Base-by-base conservation (phyloP, 2,888 invertebrate species). In the Resseliella maxima region DNA sequence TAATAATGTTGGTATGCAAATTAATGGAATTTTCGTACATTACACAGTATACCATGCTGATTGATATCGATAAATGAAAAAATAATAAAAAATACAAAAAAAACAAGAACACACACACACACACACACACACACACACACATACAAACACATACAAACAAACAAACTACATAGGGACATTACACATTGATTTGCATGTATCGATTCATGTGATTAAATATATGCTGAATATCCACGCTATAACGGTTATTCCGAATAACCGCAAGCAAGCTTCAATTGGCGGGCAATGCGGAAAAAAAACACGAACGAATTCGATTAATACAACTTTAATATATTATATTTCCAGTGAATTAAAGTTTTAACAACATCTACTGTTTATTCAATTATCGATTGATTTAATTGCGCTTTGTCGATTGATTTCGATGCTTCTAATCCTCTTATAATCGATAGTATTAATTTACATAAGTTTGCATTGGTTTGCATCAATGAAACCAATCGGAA, bases 311-410 rank as follows among this genome's bases (percentile, higher is more conserved):
- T 72, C 31, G 31, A 72, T 72, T 72, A 72, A 31, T 35, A 72
- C 72, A 15, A 72, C 24, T 59, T 59, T 59, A n/a, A 59, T 72
- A 27, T 72, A 50, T 6, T 31, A 72, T 72, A 59, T 59, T 15
- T 72, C 59, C 27, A 59, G 24, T 2, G 59, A 59, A 72, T 72
- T 72, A 72, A 72, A 72, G 31, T 72, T 72, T 72, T 12, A 72
- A 72, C 31, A 31, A 72, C 31, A 72, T 72, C 72, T 72, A 31
- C 31, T 72, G 72, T 72, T 72, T 72, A 24, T 59, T 59, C 18
- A 50, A 50, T 50, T 50, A 50, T 15, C 46, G 24, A 24, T 24
- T 59, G 59, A 59, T 59, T 59, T 35, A 31, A 72, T 35, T 31
- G 35, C 31, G 72, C 31, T 72, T 72, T 72, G 72, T 31, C 15